Percentiles rank a stretch among this genome's conserved stretches.
These are phyloP conservation scores for Heterodera filipjevi DNA, from an alignment of 2,888 invertebrate species.

Conservation along the genomic window DNA sequence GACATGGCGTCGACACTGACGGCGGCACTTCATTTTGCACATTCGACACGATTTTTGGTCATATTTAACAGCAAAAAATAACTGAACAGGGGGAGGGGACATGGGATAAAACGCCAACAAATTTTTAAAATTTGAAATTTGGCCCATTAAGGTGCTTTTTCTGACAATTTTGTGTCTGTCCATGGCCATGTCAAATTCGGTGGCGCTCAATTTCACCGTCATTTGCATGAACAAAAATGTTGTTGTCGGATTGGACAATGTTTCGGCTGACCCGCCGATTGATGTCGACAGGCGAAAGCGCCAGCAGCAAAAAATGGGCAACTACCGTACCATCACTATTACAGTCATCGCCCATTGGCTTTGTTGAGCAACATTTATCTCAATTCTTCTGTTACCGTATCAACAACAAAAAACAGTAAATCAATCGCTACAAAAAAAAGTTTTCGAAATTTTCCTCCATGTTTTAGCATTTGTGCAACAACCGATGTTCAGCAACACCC, in stretches of 20 bases:
- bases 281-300: too few relatives aligned
- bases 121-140: not conserved
- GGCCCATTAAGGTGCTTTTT: constrained; percentile 26
- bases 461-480: not conserved
- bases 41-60: constrained; percentile 33
- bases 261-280: too few relatives aligned
- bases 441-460: not conserved
- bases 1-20: not conserved
- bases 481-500: constrained; percentile 21
- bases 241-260: not conserved
- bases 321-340: not conserved
- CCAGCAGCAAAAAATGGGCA: not conserved
- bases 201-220: constrained; percentile 40
- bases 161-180: constrained; percentile 40
- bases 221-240: constrained; percentile 34
- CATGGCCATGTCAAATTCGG: constrained; percentile 37
- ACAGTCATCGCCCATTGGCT: too few relatives aligned
- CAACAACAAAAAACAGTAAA: not conserved
- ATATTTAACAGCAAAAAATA: not conserved
- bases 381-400: not conserved
- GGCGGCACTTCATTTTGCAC: constrained; percentile 24
- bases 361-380: not conserved
- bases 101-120: not conserved
- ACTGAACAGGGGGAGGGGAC: not conserved
- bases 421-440: not conserved